Evolutionary conservation across 2,888 invertebrate species (phyloP), one percentile per base, ranked within the genome.

Genomic region (Hoplodrina blanda): DNA sequence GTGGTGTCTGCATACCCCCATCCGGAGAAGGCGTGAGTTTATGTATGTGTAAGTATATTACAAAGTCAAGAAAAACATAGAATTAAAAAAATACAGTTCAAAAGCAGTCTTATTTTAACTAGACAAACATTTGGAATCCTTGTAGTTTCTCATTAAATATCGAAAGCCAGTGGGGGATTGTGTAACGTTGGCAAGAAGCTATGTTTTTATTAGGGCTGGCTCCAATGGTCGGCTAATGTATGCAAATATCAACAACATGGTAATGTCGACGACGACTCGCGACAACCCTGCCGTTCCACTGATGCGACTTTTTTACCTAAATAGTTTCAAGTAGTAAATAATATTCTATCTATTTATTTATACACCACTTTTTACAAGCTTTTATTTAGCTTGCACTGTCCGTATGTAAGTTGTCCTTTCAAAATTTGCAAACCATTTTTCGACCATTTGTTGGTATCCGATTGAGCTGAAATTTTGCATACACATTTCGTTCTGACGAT

Each of bases 241-340:
- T 91, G 91, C 90, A 92, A 91, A 92, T 91, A 87, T 81, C 81
- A 84, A 81, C 83, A 82, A 81, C 86, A 86, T 87, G 85, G 87
- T 88, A 88, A 89, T 88, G 71, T 78, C 46, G 73, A 64, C 68
- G 60, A 76, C 81, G 81, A 85, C 76, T 71, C 69, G 73, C 73
- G 59, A 72, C 67, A 20, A 54, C 52, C 68, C 55, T 70, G 59
- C 3, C 3, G 82, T 85, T 78, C 63, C 72, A 49, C 65, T 75
- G 73, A 41, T 69, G 73, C 86, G 83, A 85, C 61, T 81, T 73
- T 78, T 37, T 62, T 1, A 13, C 0, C 0, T 44, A 44, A 44
- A 44, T 46, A 41, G 41, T 41, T 41, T 13, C 4, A 41, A 41
- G 41, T 41, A 41, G 11, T 3, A 41, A 41, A 41, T 41, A 41